Conservation (phyloP, 1,140 invertebrate species). For the Nasonia longicornis region DNA sequence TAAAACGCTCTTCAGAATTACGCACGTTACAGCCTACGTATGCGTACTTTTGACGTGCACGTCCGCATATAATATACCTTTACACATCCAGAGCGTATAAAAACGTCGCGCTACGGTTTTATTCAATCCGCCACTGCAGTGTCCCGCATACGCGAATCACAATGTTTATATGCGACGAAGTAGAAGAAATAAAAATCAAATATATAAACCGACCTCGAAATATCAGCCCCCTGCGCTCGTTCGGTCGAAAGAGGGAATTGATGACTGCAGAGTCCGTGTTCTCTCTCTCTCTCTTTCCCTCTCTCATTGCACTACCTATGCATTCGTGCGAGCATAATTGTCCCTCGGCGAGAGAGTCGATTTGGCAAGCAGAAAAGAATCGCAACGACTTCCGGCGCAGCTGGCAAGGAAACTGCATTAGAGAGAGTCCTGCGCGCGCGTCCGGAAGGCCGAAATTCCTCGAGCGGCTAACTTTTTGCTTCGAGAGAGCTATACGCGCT, state of each 20-base stretch:
- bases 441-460: slow-evolving; percentile 40
- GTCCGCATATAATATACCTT: background rate
- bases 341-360: slow-evolving; percentile 35
- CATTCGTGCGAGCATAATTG: slow-evolving; percentile 36
- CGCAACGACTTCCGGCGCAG: slow-evolving; percentile 36
- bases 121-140: background rate
- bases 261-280: slow-evolving; percentile 13
- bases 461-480: slow-evolving; percentile 12
- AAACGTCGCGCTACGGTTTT: background rate
- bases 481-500: too few relatives aligned
- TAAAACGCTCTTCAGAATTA: background rate
- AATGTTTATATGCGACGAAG: background rate
- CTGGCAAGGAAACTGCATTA: slow-evolving; percentile 53
- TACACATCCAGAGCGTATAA: background rate
- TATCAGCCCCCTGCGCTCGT: too few relatives aligned
- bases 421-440: slow-evolving; percentile 11
- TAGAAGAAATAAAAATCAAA: background rate
- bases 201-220: background rate
- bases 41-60: background rate
- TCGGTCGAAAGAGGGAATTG: background rate
- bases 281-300: too few relatives aligned
- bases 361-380: slow-evolving; percentile 44
- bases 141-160: background rate
- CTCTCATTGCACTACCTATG: background rate
- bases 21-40: background rate